phyloP scores from a whole-genome alignment of 2,113 vertebrate species.

The Albula glossodonta region DNA sequence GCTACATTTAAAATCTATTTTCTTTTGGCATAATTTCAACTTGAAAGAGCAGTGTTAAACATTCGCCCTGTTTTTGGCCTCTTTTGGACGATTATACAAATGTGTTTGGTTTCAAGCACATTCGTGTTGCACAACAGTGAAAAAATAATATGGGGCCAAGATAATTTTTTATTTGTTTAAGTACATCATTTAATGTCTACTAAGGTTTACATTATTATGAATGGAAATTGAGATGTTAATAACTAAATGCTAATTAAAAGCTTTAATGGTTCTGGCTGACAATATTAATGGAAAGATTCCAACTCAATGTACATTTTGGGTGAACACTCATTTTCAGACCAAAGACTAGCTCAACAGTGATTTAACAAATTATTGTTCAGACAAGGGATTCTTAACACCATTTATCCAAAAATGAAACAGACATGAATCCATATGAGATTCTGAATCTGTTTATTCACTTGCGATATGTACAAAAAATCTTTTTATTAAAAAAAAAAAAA shows the following conservation, averaged over 20 bases:
- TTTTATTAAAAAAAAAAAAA: slow-evolving; percentile 25
- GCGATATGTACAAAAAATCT: slow-evolving; percentile 52
- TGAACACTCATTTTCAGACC: background rate
- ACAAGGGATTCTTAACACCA: background rate
- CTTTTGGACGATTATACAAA: background rate
- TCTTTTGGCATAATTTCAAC: background rate
- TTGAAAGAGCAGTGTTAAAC: background rate
- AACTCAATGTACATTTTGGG: background rate
- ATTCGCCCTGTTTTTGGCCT: too few relatives aligned
- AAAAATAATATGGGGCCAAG: too few relatives aligned
- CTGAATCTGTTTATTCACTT: slow-evolving; percentile 60
- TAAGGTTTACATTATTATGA: too few relatives aligned
- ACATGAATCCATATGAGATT: background rate
- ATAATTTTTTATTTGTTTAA: too few relatives aligned
- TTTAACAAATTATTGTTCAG: background rate
- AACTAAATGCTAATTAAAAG: too few relatives aligned
- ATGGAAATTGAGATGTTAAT: too few relatives aligned
- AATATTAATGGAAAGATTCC: background rate
- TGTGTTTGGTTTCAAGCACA: background rate
- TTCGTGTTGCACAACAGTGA: background rate
- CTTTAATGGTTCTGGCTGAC: background rate
- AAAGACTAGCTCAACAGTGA: background rate
- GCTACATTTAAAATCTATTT: too few relatives aligned
- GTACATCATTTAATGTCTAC: too few relatives aligned
- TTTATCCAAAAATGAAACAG: background rate